These are phyloP conservation scores for Plutella xylostella DNA, from an alignment of 2,888 invertebrate genomes.

Conservation along the genomic window DNA sequence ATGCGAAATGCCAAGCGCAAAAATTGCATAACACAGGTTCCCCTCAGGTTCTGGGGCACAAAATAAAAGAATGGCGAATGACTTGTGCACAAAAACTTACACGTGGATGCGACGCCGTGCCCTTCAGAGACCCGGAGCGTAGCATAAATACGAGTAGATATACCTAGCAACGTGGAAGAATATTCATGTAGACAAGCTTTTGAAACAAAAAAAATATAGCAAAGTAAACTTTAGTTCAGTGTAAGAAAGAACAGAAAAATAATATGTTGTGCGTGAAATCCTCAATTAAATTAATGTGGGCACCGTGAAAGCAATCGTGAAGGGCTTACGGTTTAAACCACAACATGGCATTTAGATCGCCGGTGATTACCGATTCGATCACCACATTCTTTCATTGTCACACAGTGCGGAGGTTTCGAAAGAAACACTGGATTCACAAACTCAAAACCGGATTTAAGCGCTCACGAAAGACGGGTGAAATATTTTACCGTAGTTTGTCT, in stretches of 20 bases:
- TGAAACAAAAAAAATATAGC: too few relatives aligned
- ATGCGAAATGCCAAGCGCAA: slow-evolving; percentile 22
- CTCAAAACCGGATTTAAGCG: not conserved
- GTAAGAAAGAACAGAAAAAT: too few relatives aligned
- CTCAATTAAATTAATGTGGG: not conserved
- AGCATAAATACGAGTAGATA: too few relatives aligned
- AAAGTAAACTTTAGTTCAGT: too few relatives aligned
- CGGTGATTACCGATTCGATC: slow-evolving; percentile 33
- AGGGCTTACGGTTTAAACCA: not conserved
- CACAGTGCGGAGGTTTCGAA: not conserved
- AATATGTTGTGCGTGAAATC: not conserved
- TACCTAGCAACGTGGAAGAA: too few relatives aligned
- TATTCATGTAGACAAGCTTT: too few relatives aligned
- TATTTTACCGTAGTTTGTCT: not conserved
- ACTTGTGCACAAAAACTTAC: slow-evolving; percentile 56
- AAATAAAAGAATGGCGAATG: slow-evolving; percentile 36
- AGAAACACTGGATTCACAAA: not conserved
- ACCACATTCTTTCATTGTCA: slow-evolving; percentile 14
- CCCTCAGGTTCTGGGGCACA: not conserved
- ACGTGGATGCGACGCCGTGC: slow-evolving; percentile 59
- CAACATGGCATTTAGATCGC: slow-evolving; percentile 19
- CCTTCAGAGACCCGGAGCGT: too few relatives aligned
- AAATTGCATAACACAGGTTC: too few relatives aligned
- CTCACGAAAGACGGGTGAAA: too few relatives aligned
- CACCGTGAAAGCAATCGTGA: not conserved